phyloP scores from a whole-genome alignment of 2,888 invertebrate species.

The Mallateleia sp. region DNA sequence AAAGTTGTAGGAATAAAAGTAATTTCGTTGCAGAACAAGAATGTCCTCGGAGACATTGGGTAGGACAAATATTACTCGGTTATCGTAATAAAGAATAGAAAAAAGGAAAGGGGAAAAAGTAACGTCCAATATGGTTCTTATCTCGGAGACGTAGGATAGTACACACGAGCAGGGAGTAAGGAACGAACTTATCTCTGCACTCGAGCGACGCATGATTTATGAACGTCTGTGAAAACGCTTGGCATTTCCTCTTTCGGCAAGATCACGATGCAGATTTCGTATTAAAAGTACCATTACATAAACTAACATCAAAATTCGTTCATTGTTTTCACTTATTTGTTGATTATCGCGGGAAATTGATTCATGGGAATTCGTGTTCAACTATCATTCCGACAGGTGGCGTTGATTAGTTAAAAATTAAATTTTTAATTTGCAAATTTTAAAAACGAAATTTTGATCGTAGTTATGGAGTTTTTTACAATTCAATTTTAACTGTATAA shows the following conservation, averaged over 20 bases:
- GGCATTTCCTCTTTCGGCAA: slow-evolving; percentile 65
- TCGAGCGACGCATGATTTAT: slow-evolving; percentile 75
- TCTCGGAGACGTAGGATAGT: slow-evolving; percentile 58
- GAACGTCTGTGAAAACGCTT: slow-evolving; percentile 63
- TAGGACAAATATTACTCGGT: slow-evolving; percentile 46
- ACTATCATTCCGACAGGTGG: not conserved
- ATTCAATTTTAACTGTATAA: no score
- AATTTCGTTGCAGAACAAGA: slow-evolving; percentile 1
- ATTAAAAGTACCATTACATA: slow-evolving; percentile 52
- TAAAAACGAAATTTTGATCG: no score
- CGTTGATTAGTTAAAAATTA: not conserved
- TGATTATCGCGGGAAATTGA: slow-evolving; percentile 40
- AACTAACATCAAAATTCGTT: slow-evolving; percentile 46
- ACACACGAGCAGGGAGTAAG: slow-evolving; percentile 30
- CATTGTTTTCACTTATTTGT: slow-evolving; percentile 45
- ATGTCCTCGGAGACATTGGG: slow-evolving; percentile 13
- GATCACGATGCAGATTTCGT: slow-evolving; percentile 56
- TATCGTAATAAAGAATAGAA: no score
- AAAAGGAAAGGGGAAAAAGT: slow-evolving; percentile 34
- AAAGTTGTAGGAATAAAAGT: slow-evolving; percentile 20
- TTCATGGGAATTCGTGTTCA: not conserved
- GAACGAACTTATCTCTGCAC: slow-evolving; percentile 68
- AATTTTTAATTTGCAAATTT: no score
- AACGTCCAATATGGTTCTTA: slow-evolving; percentile 61
- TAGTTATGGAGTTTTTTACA: no score